Evolutionary conservation across 2,888 invertebrate genomes (phyloP), one percentile per base, ranked within the genome.

Genomic region (Xestia ashworthii): DNA sequence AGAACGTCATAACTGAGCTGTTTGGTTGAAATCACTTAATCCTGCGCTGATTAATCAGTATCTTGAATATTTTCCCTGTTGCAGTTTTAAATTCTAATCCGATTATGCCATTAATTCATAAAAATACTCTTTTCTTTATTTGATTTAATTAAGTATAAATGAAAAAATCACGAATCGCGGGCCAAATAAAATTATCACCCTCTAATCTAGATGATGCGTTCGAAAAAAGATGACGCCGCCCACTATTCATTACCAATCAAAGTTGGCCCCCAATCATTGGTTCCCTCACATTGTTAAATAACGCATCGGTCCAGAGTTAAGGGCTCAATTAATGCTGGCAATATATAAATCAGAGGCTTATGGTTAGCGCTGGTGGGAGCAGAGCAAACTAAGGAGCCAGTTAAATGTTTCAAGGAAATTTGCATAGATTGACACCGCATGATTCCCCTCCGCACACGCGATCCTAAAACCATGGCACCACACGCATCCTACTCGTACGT

Each of bases 331-430:
- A 86, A 90, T 74, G 74, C 88, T 93, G 93, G 93, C 85, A 80
- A 82, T 85, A 88, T 87, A 91, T 91, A 90, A 93, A 91, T 92
- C 90, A 88, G 90, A 89, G 91, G 91, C 91, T 93, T 93, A 93
- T 92, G 92, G 93, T 92, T 91, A 90, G 91, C 89, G 89, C 89
- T 91, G 91, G 92, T 93, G 91, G 93, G 93, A 93, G 92, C 93
- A 92, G 89, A 91, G 91, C 92, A 92, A 92, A 92, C 92, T 92
- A 92, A 93, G 93, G 92, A 93, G 93, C 93, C 93, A 92, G 95
- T 94, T 95, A 95, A 96, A 95, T 93, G 94, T 93, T 96, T 96
- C 96, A 92, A 92, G 93, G 95, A 96, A 95, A 96, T 96, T 96
- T 96, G 96, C 96, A 96, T 96, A 96, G 96, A 96, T 96, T 94